A percentile compares a stretch with the other conserved stretches of the same genome.
Conservation (phyloP, 2,113 vertebrate genomes). For the Chloropsis hardwickii region DNA sequence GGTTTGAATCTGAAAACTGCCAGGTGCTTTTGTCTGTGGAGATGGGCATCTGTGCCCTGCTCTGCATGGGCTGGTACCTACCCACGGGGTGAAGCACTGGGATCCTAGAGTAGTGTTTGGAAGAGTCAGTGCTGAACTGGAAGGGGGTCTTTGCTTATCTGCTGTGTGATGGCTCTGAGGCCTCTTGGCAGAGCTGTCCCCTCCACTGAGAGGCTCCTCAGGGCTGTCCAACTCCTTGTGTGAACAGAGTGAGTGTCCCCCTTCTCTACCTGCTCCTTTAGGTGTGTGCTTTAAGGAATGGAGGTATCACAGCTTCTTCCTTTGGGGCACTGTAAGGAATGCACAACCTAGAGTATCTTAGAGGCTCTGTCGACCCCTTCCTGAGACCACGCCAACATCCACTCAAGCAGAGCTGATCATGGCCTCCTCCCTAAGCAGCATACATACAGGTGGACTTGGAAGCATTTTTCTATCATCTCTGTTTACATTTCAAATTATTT, state of each 20-base stretch:
- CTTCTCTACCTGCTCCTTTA: accelerated
- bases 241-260: not conserved
- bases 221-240: not conserved
- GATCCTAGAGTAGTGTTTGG: not conserved
- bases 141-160: not conserved
- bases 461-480: not conserved
- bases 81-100: not conserved
- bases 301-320: not conserved
- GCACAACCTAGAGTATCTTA: accelerated
- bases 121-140: not conserved
- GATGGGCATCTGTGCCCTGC: not conserved
- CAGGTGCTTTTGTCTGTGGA: not conserved
- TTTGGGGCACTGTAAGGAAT: not conserved
- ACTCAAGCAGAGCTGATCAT: not conserved
- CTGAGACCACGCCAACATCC: not conserved
- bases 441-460: not conserved
- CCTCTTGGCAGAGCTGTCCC: not conserved
- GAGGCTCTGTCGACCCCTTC: not conserved
- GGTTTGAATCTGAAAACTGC: not conserved
- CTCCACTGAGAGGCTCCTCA: not conserved
- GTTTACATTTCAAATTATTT: not conserved
- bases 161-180: not conserved
- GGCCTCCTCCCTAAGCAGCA: not conserved
- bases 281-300: not conserved
- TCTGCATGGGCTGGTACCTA: not conserved